Base-by-base conservation (phyloP, 2,113 vertebrate species). In the Bathybates hornii region DNA sequence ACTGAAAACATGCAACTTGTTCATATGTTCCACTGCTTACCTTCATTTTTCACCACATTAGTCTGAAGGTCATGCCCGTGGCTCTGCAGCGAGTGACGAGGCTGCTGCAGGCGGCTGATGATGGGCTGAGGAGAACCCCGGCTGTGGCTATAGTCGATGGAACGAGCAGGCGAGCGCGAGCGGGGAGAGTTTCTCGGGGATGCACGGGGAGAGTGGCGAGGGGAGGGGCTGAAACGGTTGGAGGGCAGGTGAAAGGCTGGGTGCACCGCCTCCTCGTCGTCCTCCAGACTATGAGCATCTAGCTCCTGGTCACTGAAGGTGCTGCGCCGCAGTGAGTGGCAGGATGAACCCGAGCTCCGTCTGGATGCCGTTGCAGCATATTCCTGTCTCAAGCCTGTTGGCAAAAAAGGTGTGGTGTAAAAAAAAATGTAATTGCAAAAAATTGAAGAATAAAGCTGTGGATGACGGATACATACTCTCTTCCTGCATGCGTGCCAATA, bases 401-500 rank as follows among this genome's bases (percentile, higher is more conserved):
- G 82, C 9, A 29, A 5, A 89, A 79, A 79, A 81, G 2, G 11
- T 19, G 36, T 1, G 9, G 36, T 27, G 11, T 14, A 21, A 71
- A 43, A 34, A 38, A 52, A 3, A 6, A 7, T 2, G 14, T 5
- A 9, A 4, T 38, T 6, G 17, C 36, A 66, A 11, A 41, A 48
- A 9, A 24, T 2, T 61, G 8, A 10, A 78, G 24, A 34, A 4
- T 2, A 29, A 38, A 2, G 29, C 3, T 6, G 24, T 17, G 32
- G 52, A 12, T 9, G 14, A 36, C 6, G 1, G 86, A 38, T 79
- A 91, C 94, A 5, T 91, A 96, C 99, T 99, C 96, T 99, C 98
- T 94, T 99, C 99, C 89, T 99, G 99, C 98, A 99, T 99, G 88
- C 98, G 97, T 29, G 99, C 98, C 91, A 99, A 93, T 94, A 99